phyloP scores from a whole-genome alignment of 2,888 invertebrate genomes.

The Trichopria drosophilae region DNA sequence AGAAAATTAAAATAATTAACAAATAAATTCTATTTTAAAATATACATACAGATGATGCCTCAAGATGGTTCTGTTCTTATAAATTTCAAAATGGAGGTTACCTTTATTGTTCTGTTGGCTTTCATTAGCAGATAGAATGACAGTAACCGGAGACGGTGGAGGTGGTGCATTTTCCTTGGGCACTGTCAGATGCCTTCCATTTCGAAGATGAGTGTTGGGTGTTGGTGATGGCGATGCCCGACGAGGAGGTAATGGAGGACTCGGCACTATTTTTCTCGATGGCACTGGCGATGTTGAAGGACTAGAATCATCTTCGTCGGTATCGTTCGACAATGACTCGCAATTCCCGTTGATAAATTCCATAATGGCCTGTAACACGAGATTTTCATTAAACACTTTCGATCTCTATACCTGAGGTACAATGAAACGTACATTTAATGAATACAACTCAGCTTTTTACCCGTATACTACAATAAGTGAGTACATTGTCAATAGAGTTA shows the following conservation, averaged over 20 bases:
- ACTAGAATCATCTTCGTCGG: slow-evolving; percentile 54
- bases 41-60: no score
- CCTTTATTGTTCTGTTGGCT: slow-evolving; percentile 53
- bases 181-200: slow-evolving; percentile 55
- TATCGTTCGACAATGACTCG: slow-evolving; percentile 51
- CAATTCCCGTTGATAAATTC: slow-evolving; percentile 55
- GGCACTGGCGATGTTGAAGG: slow-evolving; percentile 53
- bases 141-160: slow-evolving; percentile 52
- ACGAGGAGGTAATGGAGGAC: slow-evolving; percentile 68
- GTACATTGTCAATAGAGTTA: no score
- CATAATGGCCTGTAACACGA: slow-evolving; percentile 56
- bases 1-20: no score
- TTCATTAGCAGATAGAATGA: slow-evolving; percentile 46
- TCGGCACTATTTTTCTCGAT: slow-evolving; percentile 49
- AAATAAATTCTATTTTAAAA: background rate
- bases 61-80: no score
- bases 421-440: no score
- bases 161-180: slow-evolving; percentile 60
- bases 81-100: slow-evolving; percentile 31
- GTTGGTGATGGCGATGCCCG: slow-evolving; percentile 61
- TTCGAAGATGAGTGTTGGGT: slow-evolving; percentile 45
- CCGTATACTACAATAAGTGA: no score
- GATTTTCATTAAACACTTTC: no score
- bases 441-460: no score
- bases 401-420: no score